phyloP scores from a whole-genome alignment of 2,113 vertebrate genomes.

The Tonatia bakeri region DNA sequence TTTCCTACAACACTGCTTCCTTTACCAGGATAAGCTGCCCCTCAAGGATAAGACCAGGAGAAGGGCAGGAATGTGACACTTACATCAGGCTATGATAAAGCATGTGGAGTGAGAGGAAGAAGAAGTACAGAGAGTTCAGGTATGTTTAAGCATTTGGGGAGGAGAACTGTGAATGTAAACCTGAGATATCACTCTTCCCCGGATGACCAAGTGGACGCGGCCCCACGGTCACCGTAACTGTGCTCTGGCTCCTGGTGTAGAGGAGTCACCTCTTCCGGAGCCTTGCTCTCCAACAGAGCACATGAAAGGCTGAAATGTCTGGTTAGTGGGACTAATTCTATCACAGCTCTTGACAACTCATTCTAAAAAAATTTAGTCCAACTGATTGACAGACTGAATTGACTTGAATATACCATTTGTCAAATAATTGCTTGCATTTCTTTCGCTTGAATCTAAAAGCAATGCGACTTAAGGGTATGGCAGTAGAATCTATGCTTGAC shows the following conservation, averaged over 20 bases:
- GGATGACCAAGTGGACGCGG: neutral
- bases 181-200: neutral
- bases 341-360: neutral
- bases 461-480: neutral
- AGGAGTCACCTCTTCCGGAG: neutral
- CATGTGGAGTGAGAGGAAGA: neutral
- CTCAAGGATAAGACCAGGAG: neutral
- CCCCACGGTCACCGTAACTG: neutral
- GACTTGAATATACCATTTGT: neutral
- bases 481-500: neutral
- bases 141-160: neutral
- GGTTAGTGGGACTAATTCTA: neutral
- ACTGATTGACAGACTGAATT: neutral
- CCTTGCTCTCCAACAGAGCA: neutral
- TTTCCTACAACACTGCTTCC: neutral
- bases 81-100: neutral
- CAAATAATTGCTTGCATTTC: neutral
- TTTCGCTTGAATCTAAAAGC: neutral
- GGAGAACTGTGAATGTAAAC: too few relatives aligned
- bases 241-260: neutral
- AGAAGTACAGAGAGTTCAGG: neutral
- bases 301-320: neutral
- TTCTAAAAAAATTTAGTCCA: neutral
- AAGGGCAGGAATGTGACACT: neutral
- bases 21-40: neutral